phyloP scores from a whole-genome alignment of 2,113 vertebrate genomes.

The Empidonax alnorum region DNA sequence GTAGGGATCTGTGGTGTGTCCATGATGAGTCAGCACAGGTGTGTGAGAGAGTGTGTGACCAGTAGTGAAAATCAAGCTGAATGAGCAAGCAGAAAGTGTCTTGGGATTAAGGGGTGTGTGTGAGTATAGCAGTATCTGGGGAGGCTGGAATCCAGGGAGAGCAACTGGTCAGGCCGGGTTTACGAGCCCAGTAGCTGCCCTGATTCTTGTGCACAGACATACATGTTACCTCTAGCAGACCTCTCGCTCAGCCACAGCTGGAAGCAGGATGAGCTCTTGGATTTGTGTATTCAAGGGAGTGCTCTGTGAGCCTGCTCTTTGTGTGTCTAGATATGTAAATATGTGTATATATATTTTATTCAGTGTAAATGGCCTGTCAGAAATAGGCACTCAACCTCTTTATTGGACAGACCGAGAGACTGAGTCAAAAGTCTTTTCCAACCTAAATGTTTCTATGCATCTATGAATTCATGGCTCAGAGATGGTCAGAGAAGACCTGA shows the following conservation, averaged over 20 bases:
- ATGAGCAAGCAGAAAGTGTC: fast-evolving
- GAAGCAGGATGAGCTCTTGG: neutral
- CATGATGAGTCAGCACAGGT: neutral
- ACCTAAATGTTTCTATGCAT: neutral
- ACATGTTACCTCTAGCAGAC: neutral
- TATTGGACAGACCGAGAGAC: neutral
- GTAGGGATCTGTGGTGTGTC: neutral
- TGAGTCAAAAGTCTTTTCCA: neutral
- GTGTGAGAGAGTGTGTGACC: fast-evolving
- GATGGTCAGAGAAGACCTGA: neutral
- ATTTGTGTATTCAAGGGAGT: neutral
- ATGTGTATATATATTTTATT: neutral
- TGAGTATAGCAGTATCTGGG: neutral
- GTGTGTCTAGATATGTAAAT: neutral
- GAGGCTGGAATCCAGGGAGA: neutral
- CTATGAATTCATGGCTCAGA: neutral
- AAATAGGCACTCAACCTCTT: fast-evolving
- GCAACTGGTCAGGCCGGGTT: neutral
- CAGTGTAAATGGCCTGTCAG: neutral
- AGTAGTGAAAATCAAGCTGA: neutral
- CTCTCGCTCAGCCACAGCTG: neutral
- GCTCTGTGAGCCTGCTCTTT: neutral
- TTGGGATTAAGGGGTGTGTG: neutral
- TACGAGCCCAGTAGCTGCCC: neutral
- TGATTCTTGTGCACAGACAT: neutral